These are phyloP conservation scores for Discoglossus pictus DNA, from an alignment of 2,797 vertebrate species.

Conservation along the genomic window DNA sequence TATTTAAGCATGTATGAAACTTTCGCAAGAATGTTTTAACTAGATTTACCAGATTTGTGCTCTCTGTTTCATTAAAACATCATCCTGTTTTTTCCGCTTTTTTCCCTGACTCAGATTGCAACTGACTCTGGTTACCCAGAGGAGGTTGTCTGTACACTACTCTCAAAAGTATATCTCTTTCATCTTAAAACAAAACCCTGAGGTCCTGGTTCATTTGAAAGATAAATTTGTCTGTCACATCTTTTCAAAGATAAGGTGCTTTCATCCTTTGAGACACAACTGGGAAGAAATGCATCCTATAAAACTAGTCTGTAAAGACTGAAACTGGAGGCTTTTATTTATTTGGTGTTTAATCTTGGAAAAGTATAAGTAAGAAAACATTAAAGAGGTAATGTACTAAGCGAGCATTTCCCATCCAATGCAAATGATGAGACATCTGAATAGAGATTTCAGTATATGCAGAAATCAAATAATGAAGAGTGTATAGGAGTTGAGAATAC, in stretches of 20 bases:
- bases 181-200: slow-evolving; percentile 49
- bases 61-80: slow-evolving; percentile 16
- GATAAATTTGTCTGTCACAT: slow-evolving; percentile 50
- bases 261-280: slow-evolving; percentile 39
- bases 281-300: slow-evolving; percentile 8
- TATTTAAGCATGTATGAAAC: too few species aligned
- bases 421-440: too few species aligned
- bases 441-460: too few species aligned
- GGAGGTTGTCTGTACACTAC: slow-evolving; percentile 34
- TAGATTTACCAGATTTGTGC: slow-evolving; percentile 5
- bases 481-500: too few species aligned
- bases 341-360: slow-evolving; percentile 8
- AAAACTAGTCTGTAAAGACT: slow-evolving; percentile 31
- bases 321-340: slow-evolving; percentile 10
- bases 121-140: slow-evolving; percentile 33
- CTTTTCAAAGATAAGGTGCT: slow-evolving; percentile 47
- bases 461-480: too few species aligned
- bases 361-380: slow-evolving; percentile 15
- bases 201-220: slow-evolving; percentile 46
- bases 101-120: slow-evolving; percentile 26
- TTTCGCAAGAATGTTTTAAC: too few species aligned
- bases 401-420: too few species aligned
- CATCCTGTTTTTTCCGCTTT: slow-evolving; percentile 33
- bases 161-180: slow-evolving; percentile 48
- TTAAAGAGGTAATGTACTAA: slow-evolving; percentile 10